Conservation (phyloP, 1,140 invertebrate genomes). For the Homarus americanus region DNA sequence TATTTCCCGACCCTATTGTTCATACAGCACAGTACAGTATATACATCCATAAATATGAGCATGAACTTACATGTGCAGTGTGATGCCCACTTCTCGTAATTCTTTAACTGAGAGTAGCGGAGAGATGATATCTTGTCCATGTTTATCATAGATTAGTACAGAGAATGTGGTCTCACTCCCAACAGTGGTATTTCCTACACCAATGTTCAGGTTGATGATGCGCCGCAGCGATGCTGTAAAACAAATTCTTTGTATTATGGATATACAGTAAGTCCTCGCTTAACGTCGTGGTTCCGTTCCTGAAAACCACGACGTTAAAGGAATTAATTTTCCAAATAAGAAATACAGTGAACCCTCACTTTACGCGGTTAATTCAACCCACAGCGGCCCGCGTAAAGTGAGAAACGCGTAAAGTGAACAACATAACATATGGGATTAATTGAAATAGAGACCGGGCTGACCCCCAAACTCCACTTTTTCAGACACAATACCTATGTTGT, state of each 20-base stretch:
- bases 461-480: too few species aligned
- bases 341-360: background rate
- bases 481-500: too few species aligned
- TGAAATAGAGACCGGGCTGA: too few species aligned
- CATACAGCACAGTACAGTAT: too few species aligned
- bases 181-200: slow-evolving; percentile 85
- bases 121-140: slow-evolving; percentile 98
- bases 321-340: background rate
- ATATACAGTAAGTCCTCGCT: background rate
- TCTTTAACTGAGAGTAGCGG: slow-evolving; percentile 97
- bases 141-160: slow-evolving; percentile 96
- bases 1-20: too few species aligned
- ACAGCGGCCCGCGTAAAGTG: background rate
- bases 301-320: background rate
- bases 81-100: slow-evolving; percentile 96
- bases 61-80: slow-evolving; percentile 91
- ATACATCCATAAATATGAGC: too few species aligned
- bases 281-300: background rate
- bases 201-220: slow-evolving; percentile 95
- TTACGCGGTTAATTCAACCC: background rate
- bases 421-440: too few species aligned
- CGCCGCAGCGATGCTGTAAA: slow-evolving; percentile 89
- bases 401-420: too few species aligned
- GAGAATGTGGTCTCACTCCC: slow-evolving; percentile 94
- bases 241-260: background rate